Evolutionary conservation across 2,888 invertebrate genomes (phyloP).

Genomic region (Cheilosia grossa): DNA sequence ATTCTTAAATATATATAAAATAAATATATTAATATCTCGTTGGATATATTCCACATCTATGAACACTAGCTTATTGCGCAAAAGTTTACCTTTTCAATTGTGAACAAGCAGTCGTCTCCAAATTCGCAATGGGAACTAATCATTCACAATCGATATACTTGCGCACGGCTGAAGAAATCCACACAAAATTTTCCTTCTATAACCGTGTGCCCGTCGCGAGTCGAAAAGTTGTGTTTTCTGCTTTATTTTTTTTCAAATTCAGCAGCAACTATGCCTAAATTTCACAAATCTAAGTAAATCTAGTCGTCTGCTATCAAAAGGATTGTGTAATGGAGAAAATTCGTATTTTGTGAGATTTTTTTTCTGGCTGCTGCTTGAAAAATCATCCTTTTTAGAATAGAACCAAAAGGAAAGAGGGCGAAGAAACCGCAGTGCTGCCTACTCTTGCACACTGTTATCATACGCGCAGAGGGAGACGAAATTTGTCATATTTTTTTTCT

Average conservation of each 20-base stretch:
- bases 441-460: slow-evolving; percentile 45
- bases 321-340: slow-evolving; percentile 58
- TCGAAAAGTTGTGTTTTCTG: slow-evolving; percentile 67
- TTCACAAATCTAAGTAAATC: slow-evolving; percentile 54
- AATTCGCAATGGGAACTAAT: slow-evolving; percentile 51
- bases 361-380: slow-evolving; percentile 49
- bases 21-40: too few relatives aligned
- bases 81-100: slow-evolving; percentile 6
- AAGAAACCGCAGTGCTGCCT: slow-evolving; percentile 50
- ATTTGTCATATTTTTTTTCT: slow-evolving; percentile 50
- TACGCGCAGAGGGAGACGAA: slow-evolving; percentile 56
- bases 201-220: slow-evolving; percentile 71
- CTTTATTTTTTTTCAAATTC: slow-evolving; percentile 48
- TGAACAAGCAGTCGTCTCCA: slow-evolving; percentile 40
- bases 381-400: slow-evolving; percentile 71
- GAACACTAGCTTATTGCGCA: slow-evolving; percentile 25
- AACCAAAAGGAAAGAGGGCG: slow-evolving; percentile 70
- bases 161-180: slow-evolving; percentile 51
- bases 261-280: slow-evolving; percentile 61
- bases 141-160: slow-evolving; percentile 64
- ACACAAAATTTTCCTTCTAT: slow-evolving; percentile 69
- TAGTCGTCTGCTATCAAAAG: slow-evolving; percentile 60
- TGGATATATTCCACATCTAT: background rate
- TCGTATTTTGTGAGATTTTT: slow-evolving; percentile 64
- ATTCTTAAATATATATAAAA: too few relatives aligned